Evolutionary conservation across 2,888 invertebrate species (phyloP).

Genomic region (Schizotus pectinicornis): DNA sequence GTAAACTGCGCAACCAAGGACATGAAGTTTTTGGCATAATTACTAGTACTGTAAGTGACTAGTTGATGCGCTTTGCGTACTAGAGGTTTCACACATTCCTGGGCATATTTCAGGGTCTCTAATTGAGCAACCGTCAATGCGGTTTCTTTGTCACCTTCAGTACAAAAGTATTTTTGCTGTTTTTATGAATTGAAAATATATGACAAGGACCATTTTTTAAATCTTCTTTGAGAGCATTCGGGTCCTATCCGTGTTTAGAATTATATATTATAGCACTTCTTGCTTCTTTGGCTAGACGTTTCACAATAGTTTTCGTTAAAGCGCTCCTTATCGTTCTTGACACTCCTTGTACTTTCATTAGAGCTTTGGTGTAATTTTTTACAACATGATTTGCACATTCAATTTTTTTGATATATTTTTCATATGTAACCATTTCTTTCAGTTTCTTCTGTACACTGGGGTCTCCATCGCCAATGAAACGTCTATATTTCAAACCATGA

Average conservation of each 20-base stretch:
- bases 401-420: constrained; percentile 30
- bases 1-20: constrained; percentile 10
- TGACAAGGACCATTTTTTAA: constrained; percentile 5
- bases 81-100: constrained; percentile 7
- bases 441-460: constrained; percentile 32
- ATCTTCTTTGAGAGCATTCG: background rate
- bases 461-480: constrained; percentile 35
- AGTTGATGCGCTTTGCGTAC: constrained; percentile 2
- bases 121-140: background rate
- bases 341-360: constrained; percentile 27
- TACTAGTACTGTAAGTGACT: constrained; percentile 3
- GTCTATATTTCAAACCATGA: constrained; percentile 26
- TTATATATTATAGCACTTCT: background rate
- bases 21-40: constrained; percentile 8
- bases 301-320: background rate
- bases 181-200: constrained; percentile 5
- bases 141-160: no score
- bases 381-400: constrained; percentile 36
- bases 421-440: constrained; percentile 33
- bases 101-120: background rate
- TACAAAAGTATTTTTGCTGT: constrained; percentile 8
- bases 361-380: constrained; percentile 36
- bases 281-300: background rate
- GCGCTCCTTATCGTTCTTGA: background rate
- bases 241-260: background rate